A percentile compares a stretch with the other conserved stretches of the same genome.
These are phyloP conservation scores for Sericinus montela DNA, from an alignment of 2,888 invertebrate genomes.

Conservation along the genomic window DNA sequence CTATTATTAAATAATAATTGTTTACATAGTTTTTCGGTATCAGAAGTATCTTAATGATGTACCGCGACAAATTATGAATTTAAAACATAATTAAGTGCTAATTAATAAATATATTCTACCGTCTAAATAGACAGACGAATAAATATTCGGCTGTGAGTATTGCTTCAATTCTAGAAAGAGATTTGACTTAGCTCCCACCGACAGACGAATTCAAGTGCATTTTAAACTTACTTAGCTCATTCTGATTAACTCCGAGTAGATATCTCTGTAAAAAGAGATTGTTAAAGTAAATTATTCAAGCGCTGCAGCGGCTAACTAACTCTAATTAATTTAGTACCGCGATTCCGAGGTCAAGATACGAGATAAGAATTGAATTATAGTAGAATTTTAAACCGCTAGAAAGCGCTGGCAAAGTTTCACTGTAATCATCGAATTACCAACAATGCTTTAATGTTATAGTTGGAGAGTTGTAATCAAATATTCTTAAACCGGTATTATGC, in stretches of 20 bases:
- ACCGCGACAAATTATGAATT: too few species aligned
- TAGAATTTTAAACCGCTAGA: constrained; percentile 32
- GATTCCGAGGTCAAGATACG: constrained; percentile 40
- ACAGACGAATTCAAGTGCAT: constrained; percentile 18
- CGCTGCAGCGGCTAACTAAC: constrained; percentile 36
- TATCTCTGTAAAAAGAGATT: constrained; percentile 34
- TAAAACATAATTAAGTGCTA: too few species aligned
- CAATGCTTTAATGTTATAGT: constrained; percentile 6
- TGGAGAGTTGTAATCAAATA: constrained; percentile 11
- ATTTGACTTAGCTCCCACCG: constrained; percentile 3
- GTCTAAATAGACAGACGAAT: not conserved
- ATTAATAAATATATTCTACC: too few species aligned
- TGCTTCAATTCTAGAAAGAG: constrained; percentile 3
- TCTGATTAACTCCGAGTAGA: constrained; percentile 27
- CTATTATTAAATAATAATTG: too few species aligned
- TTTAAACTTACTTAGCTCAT: constrained; percentile 24
- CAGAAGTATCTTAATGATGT: too few species aligned
- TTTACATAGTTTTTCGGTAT: too few species aligned
- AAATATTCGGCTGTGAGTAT: not conserved
- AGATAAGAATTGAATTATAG: constrained; percentile 46
- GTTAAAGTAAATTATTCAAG: constrained; percentile 46
- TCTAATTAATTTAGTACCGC: constrained; percentile 40
- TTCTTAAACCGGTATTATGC: constrained; percentile 14
- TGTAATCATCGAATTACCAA: constrained; percentile 21
- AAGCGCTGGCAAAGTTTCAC: constrained; percentile 5